Evolutionary conservation across 2,888 invertebrate species (phyloP), one percentile per base, ranked within the genome.

Genomic region (Heliconius hortense): DNA sequence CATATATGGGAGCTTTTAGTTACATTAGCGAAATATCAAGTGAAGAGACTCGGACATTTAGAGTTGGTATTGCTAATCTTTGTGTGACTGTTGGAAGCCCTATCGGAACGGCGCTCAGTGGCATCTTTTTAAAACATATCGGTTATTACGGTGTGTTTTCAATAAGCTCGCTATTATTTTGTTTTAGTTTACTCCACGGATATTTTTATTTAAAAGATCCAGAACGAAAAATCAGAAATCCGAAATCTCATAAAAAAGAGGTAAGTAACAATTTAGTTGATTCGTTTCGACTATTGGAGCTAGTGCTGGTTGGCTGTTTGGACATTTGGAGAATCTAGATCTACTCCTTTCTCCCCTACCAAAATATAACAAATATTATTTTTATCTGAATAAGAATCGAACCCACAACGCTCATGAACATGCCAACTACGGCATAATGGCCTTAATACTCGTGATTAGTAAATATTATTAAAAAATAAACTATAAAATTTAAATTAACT

Each of bases 11-110:
- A 59, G 90, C 95, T 66, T 95, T 95, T 88, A 95, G 95, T 77
- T 96, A 95, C 80, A 93, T 96, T 1, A 93, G 95, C 83, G 95
- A 95, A 77, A 88, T 95, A 67, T 94, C 95, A 4, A 91, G 90
- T 80, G 90, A 92, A 31, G 93, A 95, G 75, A 88, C 93, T 0
- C 93, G 95, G 82, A 96, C 96, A 0, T 90, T 95, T 72, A 87
- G 96, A 80, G 94, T 96, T 10, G 95, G 95, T 4, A 88, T 96
- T n/a, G 90, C 91, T 0, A 92, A 92, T 77, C 83, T 93, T 63
- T 93, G 93, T 79, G 80, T 92, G 21, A 92, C 92, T 3, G 90
- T 89, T 4, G 93, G 92, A 2, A 86, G 87, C 0, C 93, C 93
- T 0, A 88, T 93, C 69, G 93, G 93, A 21, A 88, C 89, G 0